These are phyloP conservation scores for Chrysaora quinquecirrha DNA, from an alignment of 30 jellyfish, hydroid and myxozoan genomes.

Conservation along the genomic window DNA sequence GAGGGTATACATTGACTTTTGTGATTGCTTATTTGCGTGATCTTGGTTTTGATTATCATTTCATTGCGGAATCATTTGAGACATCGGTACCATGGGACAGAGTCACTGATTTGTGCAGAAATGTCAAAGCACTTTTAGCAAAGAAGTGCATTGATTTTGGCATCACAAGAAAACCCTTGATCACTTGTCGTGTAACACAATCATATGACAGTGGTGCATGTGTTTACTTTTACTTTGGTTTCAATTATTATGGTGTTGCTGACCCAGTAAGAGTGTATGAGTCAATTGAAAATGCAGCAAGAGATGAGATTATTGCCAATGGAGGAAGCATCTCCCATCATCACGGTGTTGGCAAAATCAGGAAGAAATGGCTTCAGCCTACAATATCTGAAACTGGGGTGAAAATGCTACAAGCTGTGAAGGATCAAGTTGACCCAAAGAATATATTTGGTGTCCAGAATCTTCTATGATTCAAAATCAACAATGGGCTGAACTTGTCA, in stretches of 20 bases:
- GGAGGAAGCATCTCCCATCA: constrained; percentile 98
- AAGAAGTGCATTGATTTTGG: constrained; percentile 82
- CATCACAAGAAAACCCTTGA: constrained; percentile 80
- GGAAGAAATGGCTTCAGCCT: constrained; percentile 73
- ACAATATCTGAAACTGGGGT: constrained; percentile 84
- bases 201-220: constrained; percentile 99
- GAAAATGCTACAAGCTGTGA: constrained; percentile 81
- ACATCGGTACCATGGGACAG: constrained; percentile 99
- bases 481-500: no score
- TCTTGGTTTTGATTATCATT: constrained; percentile 88
- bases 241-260: constrained; percentile 73
- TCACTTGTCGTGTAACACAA: constrained; percentile 96
- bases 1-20: constrained; percentile 94
- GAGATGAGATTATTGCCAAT: constrained; percentile 90
- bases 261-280: constrained; percentile 89
- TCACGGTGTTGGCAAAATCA: constrained; percentile 93
- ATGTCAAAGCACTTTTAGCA: constrained; percentile 73
- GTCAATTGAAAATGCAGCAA: constrained; percentile 88
- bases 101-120: constrained; percentile 84
- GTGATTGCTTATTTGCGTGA: constrained; percentile 95
- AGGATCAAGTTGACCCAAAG: constrained; percentile 85
- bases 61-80: constrained; percentile 96
- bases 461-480: constrained; percentile 68
- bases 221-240: constrained; percentile 94
- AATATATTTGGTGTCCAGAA: constrained; percentile 89